Evolutionary conservation across 2,113 vertebrate genomes (phyloP).

Genomic region (Gracilinanus agilis): DNA sequence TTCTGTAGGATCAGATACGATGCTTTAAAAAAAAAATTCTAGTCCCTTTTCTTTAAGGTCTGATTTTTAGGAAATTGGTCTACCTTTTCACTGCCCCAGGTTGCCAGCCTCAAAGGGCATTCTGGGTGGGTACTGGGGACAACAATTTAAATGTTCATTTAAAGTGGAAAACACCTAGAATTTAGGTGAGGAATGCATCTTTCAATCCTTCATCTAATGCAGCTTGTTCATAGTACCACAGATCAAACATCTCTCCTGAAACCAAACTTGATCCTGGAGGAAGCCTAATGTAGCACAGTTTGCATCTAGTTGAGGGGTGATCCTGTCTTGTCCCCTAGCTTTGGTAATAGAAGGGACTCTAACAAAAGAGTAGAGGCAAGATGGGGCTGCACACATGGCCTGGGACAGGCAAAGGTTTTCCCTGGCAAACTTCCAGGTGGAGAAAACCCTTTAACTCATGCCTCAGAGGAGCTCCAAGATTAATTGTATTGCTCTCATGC

Average conservation of each 20-base stretch:
- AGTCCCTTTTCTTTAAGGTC: neutral
- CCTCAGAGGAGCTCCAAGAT: neutral
- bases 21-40: neutral
- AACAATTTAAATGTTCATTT: neutral
- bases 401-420: neutral
- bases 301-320: neutral
- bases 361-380: neutral
- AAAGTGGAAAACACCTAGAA: neutral
- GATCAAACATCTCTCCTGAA: neutral
- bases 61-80: neutral
- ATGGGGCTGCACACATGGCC: neutral
- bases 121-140: neutral
- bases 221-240: accelerated
- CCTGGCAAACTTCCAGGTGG: neutral
- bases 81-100: neutral
- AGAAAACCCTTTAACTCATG: neutral
- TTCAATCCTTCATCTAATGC: neutral
- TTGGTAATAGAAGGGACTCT: neutral
- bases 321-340: neutral
- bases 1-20: neutral
- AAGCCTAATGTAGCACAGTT: neutral
- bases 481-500: neutral
- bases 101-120: neutral
- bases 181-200: neutral
- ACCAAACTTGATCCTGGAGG: no score